Conservation (phyloP, 2,888 invertebrate species). For the Pyrgus malvae region DNA sequence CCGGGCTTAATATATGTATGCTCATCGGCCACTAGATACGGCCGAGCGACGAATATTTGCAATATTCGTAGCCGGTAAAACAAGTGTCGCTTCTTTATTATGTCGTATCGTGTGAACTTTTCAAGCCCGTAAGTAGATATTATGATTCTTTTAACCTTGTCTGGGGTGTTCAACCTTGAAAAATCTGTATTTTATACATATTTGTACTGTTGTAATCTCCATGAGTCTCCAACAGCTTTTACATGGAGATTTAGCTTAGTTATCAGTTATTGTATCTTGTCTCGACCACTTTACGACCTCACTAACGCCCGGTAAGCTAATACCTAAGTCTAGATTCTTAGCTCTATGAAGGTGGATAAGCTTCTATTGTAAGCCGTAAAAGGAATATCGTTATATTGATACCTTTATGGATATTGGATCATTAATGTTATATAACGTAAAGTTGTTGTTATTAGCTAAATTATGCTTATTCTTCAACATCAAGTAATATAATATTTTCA, state of each 20-base stretch:
- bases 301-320: too few relatives aligned
- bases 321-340: not conserved
- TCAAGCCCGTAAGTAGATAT: not conserved
- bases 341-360: slow-evolving; percentile 3
- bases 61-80: slow-evolving; percentile 14
- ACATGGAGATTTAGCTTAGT: too few relatives aligned
- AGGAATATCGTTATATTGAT: slow-evolving; percentile 6
- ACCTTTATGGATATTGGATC: slow-evolving; percentile 1
- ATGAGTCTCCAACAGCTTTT: too few relatives aligned
- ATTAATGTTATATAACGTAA: too few relatives aligned
- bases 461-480: too few relatives aligned
- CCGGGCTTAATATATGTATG: slow-evolving; percentile 26
- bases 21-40: slow-evolving; percentile 12
- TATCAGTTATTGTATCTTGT: too few relatives aligned
- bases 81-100: slow-evolving; percentile 1
- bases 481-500: too few relatives aligned
- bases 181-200: too few relatives aligned
- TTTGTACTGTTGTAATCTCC: too few relatives aligned
- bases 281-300: too few relatives aligned
- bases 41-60: slow-evolving; percentile 7
- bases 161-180: not conserved
- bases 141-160: not conserved
- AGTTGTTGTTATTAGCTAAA: too few relatives aligned
- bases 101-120: not conserved
- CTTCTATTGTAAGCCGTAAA: slow-evolving; percentile 12